These are phyloP conservation scores for Eupithecia dodoneata DNA, from an alignment of 2,888 invertebrate genomes.

Conservation along the genomic window DNA sequence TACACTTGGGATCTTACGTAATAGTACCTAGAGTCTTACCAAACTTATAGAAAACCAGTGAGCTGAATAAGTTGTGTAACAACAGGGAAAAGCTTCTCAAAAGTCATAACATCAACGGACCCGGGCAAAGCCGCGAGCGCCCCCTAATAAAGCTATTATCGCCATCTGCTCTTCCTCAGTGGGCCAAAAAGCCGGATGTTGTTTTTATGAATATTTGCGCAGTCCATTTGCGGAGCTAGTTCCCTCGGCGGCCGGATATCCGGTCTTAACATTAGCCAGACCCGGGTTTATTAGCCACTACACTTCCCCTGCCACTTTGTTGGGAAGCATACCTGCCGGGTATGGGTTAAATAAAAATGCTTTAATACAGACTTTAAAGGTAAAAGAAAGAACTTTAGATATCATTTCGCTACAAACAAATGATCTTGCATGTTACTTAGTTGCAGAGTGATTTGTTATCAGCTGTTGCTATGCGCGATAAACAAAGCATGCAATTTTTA, in stretches of 20 bases:
- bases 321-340: not conserved
- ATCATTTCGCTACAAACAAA: not conserved
- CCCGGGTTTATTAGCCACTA: constrained; percentile 23
- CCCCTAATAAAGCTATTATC: constrained; percentile 4
- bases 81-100: not conserved
- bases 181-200: constrained; percentile 9
- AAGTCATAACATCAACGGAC: not conserved
- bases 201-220: constrained; percentile 16
- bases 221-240: constrained; percentile 28
- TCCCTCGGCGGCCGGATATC: constrained; percentile 27
- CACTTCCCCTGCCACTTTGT: not conserved
- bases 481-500: constrained; percentile 3
- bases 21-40: not conserved
- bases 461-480: not conserved
- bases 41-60: not conserved
- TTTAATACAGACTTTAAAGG: not conserved
- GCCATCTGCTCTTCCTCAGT: constrained; percentile 8
- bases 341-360: not conserved
- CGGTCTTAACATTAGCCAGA: constrained; percentile 28
- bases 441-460: not conserved
- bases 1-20: not conserved
- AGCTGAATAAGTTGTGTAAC: not conserved
- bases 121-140: not conserved
- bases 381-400: not conserved
- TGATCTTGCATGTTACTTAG: not conserved